Evolutionary conservation across 2,113 vertebrate species (phyloP), one percentile per base, ranked within the genome.

Genomic region (Odontesthes bonariensis): DNA sequence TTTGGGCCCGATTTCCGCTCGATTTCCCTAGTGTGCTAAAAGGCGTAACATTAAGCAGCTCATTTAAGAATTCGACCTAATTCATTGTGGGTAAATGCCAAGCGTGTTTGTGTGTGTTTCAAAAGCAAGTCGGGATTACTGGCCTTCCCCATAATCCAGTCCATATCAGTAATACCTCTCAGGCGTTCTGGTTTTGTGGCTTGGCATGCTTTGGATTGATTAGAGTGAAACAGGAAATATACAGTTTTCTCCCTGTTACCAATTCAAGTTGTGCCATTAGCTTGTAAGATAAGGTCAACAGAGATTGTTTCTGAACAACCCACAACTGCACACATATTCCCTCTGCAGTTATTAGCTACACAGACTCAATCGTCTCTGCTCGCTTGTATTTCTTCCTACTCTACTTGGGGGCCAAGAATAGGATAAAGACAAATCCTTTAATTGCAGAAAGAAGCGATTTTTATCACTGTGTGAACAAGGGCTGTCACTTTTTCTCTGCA

Each of bases 61-160:
- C 35, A 19, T 14, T 33, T 67, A 42, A 75, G 46, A 72, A 35
- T 63, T 42, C 60, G 64, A 77, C 69, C 73, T 31, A 55, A 76
- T 72, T 79, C 57, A 14, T 81, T 49, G 52, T 54, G 44, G 54
- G 46, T 51, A 33, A 40, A 59, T 10, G 52, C 31, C 23, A 11
- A 38, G 14, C 42, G 69, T 52, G 69, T 60, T 33, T 47, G 55
- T 35, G 19, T 69, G 19, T 52, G n/a, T 63, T 70, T 57, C 14
- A 49, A 71, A 70, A 67, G 53, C 46, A 69, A 61, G 23, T 52
- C 64, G 73, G 67, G 64, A 66, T 66, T 52, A 56, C 64, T 53
- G 57, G 76, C 46, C 35, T 54, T 27, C 56, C 6, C 38, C 54
- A 35, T 78, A 81, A 81, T 78, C 81, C 57, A 62, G n/a, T 71